Conservation (phyloP, 2,113 vertebrate genomes). For the Aegithalos caudatus region DNA sequence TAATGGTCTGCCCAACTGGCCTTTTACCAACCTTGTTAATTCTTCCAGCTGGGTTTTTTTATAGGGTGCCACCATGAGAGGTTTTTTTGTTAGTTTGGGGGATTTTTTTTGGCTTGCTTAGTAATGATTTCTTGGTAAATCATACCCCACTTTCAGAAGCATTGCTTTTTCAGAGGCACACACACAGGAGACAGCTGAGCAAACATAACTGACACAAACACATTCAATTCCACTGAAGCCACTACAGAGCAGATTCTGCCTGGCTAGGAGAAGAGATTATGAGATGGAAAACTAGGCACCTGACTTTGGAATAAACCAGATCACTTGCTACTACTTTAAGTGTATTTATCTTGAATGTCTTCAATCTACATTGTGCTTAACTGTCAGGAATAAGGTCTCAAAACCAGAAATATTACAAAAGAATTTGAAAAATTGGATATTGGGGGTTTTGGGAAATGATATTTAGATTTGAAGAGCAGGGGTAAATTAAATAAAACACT, state of each 20-base stretch:
- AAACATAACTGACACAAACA: neutral
- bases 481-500: neutral
- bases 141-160: neutral
- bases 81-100: neutral
- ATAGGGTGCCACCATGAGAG: neutral
- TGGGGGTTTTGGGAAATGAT: accelerated
- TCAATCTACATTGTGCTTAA: neutral
- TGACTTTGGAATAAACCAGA: neutral
- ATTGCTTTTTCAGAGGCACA: neutral
- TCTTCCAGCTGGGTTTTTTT: neutral
- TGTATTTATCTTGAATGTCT: neutral
- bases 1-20: neutral
- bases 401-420: neutral
- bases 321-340: neutral
- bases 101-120: neutral
- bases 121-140: neutral
- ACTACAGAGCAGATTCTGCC: neutral
- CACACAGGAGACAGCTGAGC: neutral
- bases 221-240: neutral
- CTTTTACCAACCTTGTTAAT: neutral
- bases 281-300: neutral
- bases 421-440: neutral
- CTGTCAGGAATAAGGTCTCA: neutral
- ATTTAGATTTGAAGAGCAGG: neutral
- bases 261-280: neutral